These are phyloP conservation scores for Neria commutata DNA, from an alignment of 2,888 invertebrate species.

Conservation along the genomic window DNA sequence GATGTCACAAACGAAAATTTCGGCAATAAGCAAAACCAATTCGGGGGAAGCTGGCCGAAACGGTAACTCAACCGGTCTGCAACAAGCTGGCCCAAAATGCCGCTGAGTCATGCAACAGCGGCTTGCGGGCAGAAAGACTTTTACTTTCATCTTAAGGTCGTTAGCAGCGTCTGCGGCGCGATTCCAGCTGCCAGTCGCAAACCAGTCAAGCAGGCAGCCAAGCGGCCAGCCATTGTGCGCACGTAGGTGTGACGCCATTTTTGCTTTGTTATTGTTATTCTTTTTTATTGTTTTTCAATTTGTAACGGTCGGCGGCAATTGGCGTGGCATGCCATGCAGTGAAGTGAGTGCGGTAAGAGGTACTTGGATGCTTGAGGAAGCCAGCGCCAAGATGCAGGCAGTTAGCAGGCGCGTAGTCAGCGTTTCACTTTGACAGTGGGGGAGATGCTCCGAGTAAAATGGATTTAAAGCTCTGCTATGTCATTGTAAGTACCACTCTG, in stretches of 20 bases:
- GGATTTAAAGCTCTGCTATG: too few relatives aligned
- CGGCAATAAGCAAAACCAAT: conserved; percentile 15
- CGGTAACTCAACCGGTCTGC: conserved; percentile 20
- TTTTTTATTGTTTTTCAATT: conserved; percentile 17
- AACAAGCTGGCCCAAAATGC: conserved; percentile 15
- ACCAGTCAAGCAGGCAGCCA: too few relatives aligned
- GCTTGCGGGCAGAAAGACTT: conserved; percentile 39
- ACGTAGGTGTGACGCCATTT: conserved; percentile 12
- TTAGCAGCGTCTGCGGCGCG: conserved; percentile 32
- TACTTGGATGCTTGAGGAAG: too few relatives aligned
- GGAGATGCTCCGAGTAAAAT: too few relatives aligned
- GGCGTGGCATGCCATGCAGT: too few relatives aligned
- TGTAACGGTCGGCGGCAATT: conserved; percentile 11
- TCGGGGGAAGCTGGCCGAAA: conserved; percentile 3
- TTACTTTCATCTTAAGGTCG: conserved; percentile 55
- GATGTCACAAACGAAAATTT: neutral
- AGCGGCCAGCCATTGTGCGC: conserved; percentile 4
- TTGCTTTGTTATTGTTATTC: neutral
- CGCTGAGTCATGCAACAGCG: neutral
- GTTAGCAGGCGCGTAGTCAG: too few relatives aligned
- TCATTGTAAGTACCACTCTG: too few relatives aligned
- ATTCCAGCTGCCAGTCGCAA: too few relatives aligned
- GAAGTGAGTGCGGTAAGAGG: too few relatives aligned
- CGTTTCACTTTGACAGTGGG: too few relatives aligned
- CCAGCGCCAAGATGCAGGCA: too few relatives aligned